Conservation (phyloP, 2,113 vertebrate species). For the Hippolais icterina region DNA sequence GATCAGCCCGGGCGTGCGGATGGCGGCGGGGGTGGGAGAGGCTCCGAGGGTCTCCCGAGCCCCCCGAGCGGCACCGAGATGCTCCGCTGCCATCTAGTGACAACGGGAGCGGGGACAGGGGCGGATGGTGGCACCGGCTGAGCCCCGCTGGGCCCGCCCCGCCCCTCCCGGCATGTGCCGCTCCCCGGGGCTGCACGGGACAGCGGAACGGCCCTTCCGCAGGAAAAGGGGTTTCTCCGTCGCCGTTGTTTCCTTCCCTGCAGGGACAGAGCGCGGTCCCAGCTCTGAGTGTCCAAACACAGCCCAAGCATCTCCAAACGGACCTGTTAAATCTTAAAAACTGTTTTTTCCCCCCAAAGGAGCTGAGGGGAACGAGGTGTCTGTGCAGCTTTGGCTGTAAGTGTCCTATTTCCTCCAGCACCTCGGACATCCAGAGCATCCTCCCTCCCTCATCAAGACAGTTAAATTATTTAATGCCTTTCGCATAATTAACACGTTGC, state of each 20-base stretch:
- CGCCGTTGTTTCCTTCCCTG: accelerated
- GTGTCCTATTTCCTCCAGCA: accelerated
- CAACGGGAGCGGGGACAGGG: not conserved
- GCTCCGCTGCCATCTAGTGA: constrained; percentile 70
- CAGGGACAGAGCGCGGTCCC: not conserved
- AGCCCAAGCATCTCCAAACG: not conserved
- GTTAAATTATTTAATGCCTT: not conserved
- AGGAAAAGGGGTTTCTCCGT: accelerated
- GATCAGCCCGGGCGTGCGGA: not conserved
- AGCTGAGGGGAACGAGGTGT: not conserved
- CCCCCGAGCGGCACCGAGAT: not conserved
- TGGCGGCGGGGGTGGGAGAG: not conserved
- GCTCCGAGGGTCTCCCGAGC: not conserved
- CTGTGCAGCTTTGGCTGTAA: accelerated
- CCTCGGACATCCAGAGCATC: not conserved
- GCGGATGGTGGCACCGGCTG: too few species aligned
- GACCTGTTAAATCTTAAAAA: not conserved
- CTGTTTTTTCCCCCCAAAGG: not conserved
- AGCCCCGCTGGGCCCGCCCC: not conserved
- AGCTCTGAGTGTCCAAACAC: not conserved
- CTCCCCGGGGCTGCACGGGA: not conserved
- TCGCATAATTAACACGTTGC: not conserved
- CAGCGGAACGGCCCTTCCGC: accelerated
- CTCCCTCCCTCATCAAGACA: not conserved
- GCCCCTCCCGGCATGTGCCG: not conserved